Conservation (phyloP, 1,140 invertebrate species). For the Drosophila funebris region DNA sequence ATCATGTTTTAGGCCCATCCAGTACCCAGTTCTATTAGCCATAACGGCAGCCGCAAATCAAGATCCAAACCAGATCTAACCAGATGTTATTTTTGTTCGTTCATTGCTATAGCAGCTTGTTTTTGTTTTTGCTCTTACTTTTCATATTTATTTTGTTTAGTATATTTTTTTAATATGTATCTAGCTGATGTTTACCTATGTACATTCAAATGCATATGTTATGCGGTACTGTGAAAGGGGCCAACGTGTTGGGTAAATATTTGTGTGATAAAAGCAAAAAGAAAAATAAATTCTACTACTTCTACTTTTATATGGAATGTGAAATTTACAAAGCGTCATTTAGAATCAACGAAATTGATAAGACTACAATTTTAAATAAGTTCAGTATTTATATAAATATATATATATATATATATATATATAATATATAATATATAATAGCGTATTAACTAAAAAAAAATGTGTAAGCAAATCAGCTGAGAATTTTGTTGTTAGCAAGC, state of each 20-base stretch:
- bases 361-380: constrained; percentile 3
- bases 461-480: constrained; percentile 3
- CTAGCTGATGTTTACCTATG: background rate
- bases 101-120: background rate
- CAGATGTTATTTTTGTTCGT: constrained; percentile 23
- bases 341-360: constrained; percentile 13
- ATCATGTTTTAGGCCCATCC: background rate
- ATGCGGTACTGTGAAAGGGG: background rate
- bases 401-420: background rate
- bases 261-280: constrained; percentile 30
- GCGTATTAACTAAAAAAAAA: background rate
- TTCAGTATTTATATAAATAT: background rate
- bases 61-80: constrained; percentile 13
- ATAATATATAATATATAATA: background rate
- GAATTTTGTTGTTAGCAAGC: background rate
- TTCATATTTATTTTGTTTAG: constrained; percentile 6
- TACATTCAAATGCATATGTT: background rate
- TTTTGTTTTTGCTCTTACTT: constrained; percentile 23
- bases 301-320: background rate
- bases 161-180: background rate
- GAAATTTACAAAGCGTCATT: background rate
- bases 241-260: constrained; percentile 26
- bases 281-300: too few relatives aligned
- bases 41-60: constrained; percentile 17
- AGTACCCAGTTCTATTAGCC: background rate